These are phyloP conservation scores for Charanyca ferruginea DNA, from an alignment of 2,888 invertebrate species.

Conservation along the genomic window DNA sequence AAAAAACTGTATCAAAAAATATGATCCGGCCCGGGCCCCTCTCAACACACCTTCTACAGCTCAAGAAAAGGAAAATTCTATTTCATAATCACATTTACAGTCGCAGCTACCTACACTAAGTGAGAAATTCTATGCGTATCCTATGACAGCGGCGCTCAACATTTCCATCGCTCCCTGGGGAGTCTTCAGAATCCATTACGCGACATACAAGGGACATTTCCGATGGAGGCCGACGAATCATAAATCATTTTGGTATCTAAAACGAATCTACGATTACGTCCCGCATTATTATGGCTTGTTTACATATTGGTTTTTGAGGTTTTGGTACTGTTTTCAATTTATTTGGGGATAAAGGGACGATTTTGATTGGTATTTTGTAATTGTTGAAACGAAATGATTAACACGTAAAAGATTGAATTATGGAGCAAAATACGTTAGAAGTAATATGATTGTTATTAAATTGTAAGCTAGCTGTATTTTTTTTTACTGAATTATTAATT, in stretches of 20 bases:
- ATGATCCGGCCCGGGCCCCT: background rate
- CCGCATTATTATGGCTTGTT: slow-evolving; percentile 41
- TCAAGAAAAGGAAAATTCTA: background rate
- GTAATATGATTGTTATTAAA: too few species aligned
- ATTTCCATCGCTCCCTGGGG: slow-evolving; percentile 50
- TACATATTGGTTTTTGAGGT: slow-evolving; percentile 33
- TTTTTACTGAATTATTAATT: too few species aligned
- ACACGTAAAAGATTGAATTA: too few species aligned
- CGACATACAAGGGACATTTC: slow-evolving; percentile 58
- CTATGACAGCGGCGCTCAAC: slow-evolving; percentile 57
- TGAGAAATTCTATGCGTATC: slow-evolving; percentile 43
- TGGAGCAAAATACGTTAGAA: too few species aligned
- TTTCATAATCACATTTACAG: slow-evolving; percentile 12
- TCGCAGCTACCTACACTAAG: slow-evolving; percentile 15
- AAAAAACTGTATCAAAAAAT: background rate
- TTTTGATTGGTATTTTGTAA: background rate
- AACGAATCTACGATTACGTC: slow-evolving; percentile 55
- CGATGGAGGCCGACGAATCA: slow-evolving; percentile 52
- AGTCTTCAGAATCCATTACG: slow-evolving; percentile 62
- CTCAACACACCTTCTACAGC: background rate
- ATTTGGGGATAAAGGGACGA: too few species aligned
- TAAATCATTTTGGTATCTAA: slow-evolving; percentile 62
- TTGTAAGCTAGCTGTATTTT: too few species aligned
- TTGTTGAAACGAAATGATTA: background rate
- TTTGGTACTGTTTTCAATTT: slow-evolving; percentile 16